These are phyloP conservation scores for Eupleurogrammus muticus DNA, from an alignment of 2,797 vertebrate species.

Conservation along the genomic window DNA sequence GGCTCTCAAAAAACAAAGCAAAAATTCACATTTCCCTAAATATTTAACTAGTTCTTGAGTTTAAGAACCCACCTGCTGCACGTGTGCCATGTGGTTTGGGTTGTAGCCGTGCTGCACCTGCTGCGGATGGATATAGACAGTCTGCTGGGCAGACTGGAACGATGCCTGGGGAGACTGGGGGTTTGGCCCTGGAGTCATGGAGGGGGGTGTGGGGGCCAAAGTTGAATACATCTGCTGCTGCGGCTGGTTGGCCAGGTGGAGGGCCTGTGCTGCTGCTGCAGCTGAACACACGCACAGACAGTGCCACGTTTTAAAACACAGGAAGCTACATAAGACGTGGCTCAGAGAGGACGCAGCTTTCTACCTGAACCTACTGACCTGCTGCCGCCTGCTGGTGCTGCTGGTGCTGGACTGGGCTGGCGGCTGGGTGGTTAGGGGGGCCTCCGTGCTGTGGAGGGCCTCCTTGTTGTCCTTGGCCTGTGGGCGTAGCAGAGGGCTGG, in stretches of 20 bases:
- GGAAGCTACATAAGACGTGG: not conserved
- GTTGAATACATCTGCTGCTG: slow-evolving; percentile 98
- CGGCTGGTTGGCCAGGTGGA: slow-evolving; percentile 92
- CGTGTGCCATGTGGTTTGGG: slow-evolving; percentile 95
- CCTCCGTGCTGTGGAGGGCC: slow-evolving; percentile 89
- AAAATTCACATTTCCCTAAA: not conserved
- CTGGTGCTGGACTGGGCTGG: slow-evolving; percentile 95
- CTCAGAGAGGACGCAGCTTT: not conserved
- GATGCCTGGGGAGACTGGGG: slow-evolving; percentile 97
- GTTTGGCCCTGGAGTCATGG: slow-evolving; percentile 97
- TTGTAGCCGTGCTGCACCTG: slow-evolving; percentile 98
- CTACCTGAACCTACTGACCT: slow-evolving; percentile 48
- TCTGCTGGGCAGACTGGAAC: slow-evolving; percentile 95
- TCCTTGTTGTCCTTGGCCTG: slow-evolving; percentile 92
- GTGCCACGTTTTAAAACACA: not conserved
- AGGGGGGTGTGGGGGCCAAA: slow-evolving; percentile 94
- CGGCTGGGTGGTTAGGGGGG: slow-evolving; percentile 90
- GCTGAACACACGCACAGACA: too few relatives aligned
- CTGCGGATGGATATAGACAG: slow-evolving; percentile 97
- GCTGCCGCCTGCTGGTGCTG: slow-evolving; percentile 91
- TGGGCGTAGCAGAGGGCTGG: slow-evolving; percentile 96
- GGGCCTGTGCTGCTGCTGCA: slow-evolving; percentile 88
- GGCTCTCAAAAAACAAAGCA: not conserved
- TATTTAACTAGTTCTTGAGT: not conserved
- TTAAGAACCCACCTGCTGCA: slow-evolving; percentile 96